Conservation (phyloP, 1,140 invertebrate genomes). For the Eriosoma lanigerum region DNA sequence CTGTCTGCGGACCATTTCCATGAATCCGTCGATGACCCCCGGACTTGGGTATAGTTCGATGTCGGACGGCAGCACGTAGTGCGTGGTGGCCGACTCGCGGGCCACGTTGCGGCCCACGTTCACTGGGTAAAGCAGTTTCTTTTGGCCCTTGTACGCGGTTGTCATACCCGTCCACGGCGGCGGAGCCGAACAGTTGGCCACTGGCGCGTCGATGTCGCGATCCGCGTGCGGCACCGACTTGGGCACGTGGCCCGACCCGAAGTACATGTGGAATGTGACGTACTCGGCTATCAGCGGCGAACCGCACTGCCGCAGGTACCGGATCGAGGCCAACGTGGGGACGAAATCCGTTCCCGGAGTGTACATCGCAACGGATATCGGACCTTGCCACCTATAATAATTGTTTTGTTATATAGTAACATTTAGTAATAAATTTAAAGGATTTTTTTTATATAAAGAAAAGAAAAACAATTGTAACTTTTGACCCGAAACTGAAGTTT, state of each 20-base stretch:
- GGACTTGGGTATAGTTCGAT: constrained; percentile 87
- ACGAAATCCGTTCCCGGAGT: constrained; percentile 69
- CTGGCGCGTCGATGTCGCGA: constrained; percentile 61
- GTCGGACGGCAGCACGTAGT: constrained; percentile 83
- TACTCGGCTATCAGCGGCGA: constrained; percentile 69
- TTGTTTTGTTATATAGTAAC: too few relatives aligned
- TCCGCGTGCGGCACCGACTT: constrained; percentile 72
- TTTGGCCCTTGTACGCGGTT: constrained; percentile 72
- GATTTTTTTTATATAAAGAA: too few relatives aligned
- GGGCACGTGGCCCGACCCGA: constrained; percentile 81
- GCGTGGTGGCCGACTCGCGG: constrained; percentile 75
- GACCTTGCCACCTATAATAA: constrained; percentile 63
- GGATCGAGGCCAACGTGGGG: constrained; percentile 63
- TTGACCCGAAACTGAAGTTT: too few relatives aligned
- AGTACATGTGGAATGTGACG: constrained; percentile 85
- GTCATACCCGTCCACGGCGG: constrained; percentile 71
- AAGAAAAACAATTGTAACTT: too few relatives aligned
- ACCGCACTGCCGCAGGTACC: constrained; percentile 63
- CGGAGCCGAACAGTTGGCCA: constrained; percentile 67
- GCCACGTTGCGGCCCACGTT: constrained; percentile 86
- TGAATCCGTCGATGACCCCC: constrained; percentile 71
- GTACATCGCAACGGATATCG: constrained; percentile 71
- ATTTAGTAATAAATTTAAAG: too few relatives aligned
- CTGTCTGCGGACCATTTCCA: constrained; percentile 76
- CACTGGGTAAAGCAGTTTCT: constrained; percentile 81